Evolutionary conservation across 2,888 invertebrate genomes (phyloP).

Genomic region (Baronia brevicornis): DNA sequence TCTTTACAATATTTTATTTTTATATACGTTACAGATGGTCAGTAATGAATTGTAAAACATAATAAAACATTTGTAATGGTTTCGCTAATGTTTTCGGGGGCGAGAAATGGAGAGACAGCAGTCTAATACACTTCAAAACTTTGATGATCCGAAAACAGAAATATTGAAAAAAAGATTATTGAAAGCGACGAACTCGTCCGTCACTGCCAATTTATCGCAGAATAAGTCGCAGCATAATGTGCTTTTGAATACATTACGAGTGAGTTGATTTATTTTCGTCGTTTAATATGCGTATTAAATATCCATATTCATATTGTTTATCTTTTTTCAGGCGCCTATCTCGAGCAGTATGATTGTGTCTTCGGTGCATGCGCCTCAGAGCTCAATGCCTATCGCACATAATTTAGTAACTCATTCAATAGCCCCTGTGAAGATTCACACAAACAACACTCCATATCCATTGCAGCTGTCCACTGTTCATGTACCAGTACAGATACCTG

Average conservation of each 20-base stretch:
- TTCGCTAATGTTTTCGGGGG: constrained; percentile 43
- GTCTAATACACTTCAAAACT: constrained; percentile 71
- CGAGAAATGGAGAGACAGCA: constrained; percentile 71
- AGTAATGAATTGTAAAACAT: constrained; percentile 54
- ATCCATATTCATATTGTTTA: constrained; percentile 43
- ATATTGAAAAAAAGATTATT: constrained; percentile 71
- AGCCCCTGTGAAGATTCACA: constrained; percentile 63
- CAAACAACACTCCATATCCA: constrained; percentile 55
- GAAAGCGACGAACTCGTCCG: constrained; percentile 50
- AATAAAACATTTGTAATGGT: constrained; percentile 58
- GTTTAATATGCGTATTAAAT: constrained; percentile 25
- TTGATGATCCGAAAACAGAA: constrained; percentile 67
- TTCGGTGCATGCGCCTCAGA: constrained; percentile 63
- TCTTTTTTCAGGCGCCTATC: constrained; percentile 63
- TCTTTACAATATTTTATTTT: constrained; percentile 61
- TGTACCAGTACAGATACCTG: constrained; percentile 68
- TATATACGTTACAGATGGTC: constrained; percentile 60
- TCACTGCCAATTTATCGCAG: constrained; percentile 44
- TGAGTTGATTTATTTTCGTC: constrained; percentile 40
- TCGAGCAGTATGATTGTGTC: constrained; percentile 71
- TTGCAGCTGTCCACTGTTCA: constrained; percentile 64
- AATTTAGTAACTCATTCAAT: constrained; percentile 62
- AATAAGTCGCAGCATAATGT: constrained; percentile 61
- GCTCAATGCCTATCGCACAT: constrained; percentile 61
- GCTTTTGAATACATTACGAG: constrained; percentile 62